Evolutionary conservation across 2,888 invertebrate species (phyloP).

Genomic region (Luperina nickerlii): DNA sequence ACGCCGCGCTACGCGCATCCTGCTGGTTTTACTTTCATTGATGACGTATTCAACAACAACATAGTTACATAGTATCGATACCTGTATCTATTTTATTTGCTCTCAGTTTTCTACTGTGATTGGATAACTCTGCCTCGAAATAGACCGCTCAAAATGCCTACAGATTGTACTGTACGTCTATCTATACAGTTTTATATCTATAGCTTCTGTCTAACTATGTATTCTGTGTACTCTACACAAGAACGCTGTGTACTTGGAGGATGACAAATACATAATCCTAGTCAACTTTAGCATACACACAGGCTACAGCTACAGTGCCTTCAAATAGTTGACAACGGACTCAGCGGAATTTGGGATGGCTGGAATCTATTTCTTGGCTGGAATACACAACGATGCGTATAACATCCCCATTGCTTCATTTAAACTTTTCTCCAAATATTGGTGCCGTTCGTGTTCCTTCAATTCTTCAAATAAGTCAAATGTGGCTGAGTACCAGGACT

Average conservation of each 20-base stretch:
- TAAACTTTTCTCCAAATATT: background rate
- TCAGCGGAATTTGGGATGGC: background rate
- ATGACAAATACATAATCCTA: background rate
- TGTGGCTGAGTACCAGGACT: background rate
- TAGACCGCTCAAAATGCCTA: background rate
- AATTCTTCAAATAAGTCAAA: background rate
- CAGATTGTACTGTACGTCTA: background rate
- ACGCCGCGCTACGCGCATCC: conserved; percentile 48
- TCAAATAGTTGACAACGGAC: background rate
- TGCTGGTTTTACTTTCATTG: conserved; percentile 64
- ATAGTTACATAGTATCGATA: background rate
- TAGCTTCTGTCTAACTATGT: background rate
- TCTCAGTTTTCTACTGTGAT: conserved; percentile 10
- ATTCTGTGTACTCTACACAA: background rate
- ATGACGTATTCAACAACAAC: conserved; percentile 54
- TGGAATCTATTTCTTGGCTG: background rate
- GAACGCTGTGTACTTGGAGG: background rate
- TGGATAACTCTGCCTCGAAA: background rate
- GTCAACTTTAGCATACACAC: background rate
- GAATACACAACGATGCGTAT: background rate
- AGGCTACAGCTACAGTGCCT: background rate
- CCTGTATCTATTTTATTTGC: conserved; percentile 6
- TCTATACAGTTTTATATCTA: background rate
- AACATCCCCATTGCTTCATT: background rate
- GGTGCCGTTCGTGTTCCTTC: background rate